Evolutionary conservation across 2,797 vertebrate genomes (phyloP).

Genomic region (Trematomus bernacchii): DNA sequence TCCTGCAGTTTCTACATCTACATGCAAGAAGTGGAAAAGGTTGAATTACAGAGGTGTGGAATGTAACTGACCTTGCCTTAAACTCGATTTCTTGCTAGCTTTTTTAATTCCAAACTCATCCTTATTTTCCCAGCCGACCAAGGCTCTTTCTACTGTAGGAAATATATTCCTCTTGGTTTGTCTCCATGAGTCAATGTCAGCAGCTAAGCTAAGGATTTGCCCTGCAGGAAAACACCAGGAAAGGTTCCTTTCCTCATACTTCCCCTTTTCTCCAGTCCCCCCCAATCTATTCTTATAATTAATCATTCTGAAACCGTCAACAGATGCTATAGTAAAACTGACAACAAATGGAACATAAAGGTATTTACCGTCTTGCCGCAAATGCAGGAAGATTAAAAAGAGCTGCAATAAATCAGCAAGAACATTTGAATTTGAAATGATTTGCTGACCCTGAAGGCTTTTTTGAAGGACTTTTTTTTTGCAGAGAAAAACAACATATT

Average conservation of each 20-base stretch:
- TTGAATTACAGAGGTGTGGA: conserved; percentile 36
- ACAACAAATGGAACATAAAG: conserved; percentile 1
- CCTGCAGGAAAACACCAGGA: conserved; percentile 41
- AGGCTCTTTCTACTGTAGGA: conserved; percentile 19
- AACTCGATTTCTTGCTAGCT: conserved; percentile 28
- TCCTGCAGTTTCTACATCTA: conserved; percentile 26
- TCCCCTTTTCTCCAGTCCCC: background rate
- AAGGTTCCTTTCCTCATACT: conserved; percentile 1
- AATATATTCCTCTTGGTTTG: conserved; percentile 43
- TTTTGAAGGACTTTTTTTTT: conserved; percentile 29
- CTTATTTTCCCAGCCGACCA: conserved; percentile 1
- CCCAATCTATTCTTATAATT: background rate
- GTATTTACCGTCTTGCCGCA: conserved; percentile 4
- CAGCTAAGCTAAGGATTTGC: conserved; percentile 18
- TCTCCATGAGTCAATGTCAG: conserved; percentile 48
- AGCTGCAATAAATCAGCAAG: conserved; percentile 9
- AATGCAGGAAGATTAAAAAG: conserved; percentile 1
- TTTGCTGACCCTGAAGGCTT: conserved; percentile 9
- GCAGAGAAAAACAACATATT: conserved; percentile 16
- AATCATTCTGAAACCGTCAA: conserved; percentile 20
- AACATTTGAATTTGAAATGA: conserved; percentile 31
- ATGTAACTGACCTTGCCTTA: conserved; percentile 19
- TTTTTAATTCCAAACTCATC: conserved; percentile 14
- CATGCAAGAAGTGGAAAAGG: conserved; percentile 22
- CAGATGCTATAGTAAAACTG: background rate